Evolutionary conservation across 2,797 vertebrate species (phyloP).

Genomic region (Ceryle rudis): DNA sequence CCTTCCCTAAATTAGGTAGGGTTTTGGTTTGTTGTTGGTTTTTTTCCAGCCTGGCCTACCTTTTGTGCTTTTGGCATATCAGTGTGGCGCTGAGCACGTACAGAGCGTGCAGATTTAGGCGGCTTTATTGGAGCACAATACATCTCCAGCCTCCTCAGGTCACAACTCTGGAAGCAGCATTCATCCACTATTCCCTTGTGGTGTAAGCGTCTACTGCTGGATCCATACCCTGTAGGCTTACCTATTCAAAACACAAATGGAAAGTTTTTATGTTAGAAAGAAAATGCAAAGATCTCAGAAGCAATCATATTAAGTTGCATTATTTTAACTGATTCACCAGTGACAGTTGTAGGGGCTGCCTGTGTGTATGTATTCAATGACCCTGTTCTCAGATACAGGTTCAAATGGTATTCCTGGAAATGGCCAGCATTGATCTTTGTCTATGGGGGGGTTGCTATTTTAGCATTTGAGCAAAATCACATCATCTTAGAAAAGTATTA

Average conservation of each 20-base stretch:
- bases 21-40: not conserved
- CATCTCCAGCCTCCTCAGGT: conserved; percentile 96
- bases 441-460: not conserved
- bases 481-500: not conserved
- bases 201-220: conserved; percentile 89
- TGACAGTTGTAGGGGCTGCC: not conserved
- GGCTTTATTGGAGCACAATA: conserved; percentile 96
- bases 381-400: not conserved
- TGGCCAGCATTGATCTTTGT: not conserved
- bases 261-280: not conserved
- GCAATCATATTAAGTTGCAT: not conserved
- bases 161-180: conserved; percentile 99
- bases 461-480: not conserved
- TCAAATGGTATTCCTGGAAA: not conserved
- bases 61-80: conserved; percentile 92
- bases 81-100: conserved; percentile 95
- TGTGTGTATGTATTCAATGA: not conserved
- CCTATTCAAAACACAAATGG: conserved; percentile 78
- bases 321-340: not conserved
- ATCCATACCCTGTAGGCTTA: conserved; percentile 95
- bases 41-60: conserved; percentile 76
- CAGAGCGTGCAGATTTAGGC: conserved; percentile 89
- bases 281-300: not conserved
- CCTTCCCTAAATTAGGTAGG: not conserved
- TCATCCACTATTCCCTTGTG: conserved; percentile 96